phyloP scores from a whole-genome alignment of 1,140 invertebrate genomes.

The Eciton burchellii region DNA sequence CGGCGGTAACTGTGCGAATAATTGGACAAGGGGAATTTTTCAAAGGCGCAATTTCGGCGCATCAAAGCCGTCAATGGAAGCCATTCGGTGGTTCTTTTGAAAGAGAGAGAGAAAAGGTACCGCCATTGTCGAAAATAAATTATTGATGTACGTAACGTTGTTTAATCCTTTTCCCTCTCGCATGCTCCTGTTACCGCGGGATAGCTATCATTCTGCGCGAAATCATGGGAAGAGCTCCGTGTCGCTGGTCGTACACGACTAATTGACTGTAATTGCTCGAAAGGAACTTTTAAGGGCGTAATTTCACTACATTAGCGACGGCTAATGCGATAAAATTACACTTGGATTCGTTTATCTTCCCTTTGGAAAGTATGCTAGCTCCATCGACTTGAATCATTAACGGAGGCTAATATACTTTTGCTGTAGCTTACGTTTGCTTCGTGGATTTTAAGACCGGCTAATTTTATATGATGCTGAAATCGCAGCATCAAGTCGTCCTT shows the following conservation, averaged over 20 bases:
- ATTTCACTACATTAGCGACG: conserved; percentile 25
- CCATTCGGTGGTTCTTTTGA: conserved; percentile 15
- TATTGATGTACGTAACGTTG: not conserved
- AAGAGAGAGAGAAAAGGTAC: not conserved
- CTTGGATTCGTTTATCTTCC: too few species aligned
- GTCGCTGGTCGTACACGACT: not conserved
- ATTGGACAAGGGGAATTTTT: conserved; percentile 42
- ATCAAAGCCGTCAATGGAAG: conserved; percentile 8
- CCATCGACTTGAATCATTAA: too few species aligned
- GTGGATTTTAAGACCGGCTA: too few species aligned
- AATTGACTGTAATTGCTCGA: conserved; percentile 31
- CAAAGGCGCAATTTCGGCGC: conserved; percentile 34
- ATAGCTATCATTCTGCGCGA: not conserved
- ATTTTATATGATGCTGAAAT: too few species aligned
- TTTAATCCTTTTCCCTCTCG: not conserved
- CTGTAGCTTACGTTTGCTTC: too few species aligned
- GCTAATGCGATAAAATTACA: not conserved
- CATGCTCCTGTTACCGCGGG: too few species aligned
- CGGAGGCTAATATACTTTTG: too few species aligned
- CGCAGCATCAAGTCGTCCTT: too few species aligned
- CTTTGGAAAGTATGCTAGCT: too few species aligned
- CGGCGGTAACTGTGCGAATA: conserved; percentile 15
- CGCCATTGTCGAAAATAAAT: conserved; percentile 18
- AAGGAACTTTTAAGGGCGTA: conserved; percentile 1
- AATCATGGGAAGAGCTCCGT: not conserved